Conservation (phyloP, 2,888 invertebrate genomes). For the Sesia bembeciformis region DNA sequence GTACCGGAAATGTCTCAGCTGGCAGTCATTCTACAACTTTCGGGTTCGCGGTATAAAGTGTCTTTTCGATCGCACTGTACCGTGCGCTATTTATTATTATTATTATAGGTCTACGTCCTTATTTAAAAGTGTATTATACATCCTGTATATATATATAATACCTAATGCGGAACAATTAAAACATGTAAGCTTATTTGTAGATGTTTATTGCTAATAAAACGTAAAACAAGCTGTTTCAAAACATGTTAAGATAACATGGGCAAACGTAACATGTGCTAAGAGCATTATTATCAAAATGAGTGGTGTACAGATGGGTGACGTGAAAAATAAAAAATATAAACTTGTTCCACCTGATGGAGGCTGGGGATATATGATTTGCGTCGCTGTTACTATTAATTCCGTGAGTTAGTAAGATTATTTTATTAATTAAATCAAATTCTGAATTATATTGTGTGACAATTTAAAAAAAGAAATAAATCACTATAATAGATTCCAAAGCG, state of each 20-base stretch:
- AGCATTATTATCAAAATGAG: not conserved
- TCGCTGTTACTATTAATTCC: conserved; percentile 73
- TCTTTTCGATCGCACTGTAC: too few species aligned
- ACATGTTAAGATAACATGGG: not conserved
- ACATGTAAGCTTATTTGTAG: not conserved
- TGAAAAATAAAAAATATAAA: conserved; percentile 26
- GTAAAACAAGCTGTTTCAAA: not conserved
- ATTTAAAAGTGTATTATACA: not conserved
- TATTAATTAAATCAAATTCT: too few species aligned
- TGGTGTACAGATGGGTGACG: not conserved
- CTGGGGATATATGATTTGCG: conserved; percentile 80
- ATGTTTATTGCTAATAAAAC: not conserved
- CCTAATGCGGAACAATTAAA: not conserved
- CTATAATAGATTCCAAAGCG: too few species aligned
- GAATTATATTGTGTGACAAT: too few species aligned
- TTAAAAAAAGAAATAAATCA: too few species aligned
- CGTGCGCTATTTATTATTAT: too few species aligned
- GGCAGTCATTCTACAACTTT: too few species aligned
- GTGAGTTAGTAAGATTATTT: conserved; percentile 54
- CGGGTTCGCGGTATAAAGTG: too few species aligned
- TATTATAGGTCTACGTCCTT: too few species aligned
- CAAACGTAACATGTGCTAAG: not conserved
- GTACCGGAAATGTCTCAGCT: too few species aligned
- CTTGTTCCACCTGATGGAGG: conserved; percentile 77
- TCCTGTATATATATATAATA: not conserved